Evolutionary conservation across 2,888 invertebrate genomes (phyloP).

Genomic region (Perizoma affinitatum): DNA sequence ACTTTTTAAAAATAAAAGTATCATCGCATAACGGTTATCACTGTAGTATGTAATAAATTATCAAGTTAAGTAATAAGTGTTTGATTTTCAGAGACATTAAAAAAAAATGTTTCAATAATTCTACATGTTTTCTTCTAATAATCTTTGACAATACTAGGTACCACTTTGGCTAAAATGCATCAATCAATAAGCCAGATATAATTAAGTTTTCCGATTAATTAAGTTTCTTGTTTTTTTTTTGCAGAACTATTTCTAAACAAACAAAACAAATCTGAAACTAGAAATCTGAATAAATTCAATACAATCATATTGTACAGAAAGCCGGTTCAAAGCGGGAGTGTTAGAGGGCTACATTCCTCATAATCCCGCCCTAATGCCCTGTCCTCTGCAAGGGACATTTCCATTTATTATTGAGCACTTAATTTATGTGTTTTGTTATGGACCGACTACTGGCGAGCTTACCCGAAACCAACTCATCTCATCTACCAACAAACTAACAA

Average conservation of each 20-base stretch:
- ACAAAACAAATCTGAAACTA: slow-evolving; percentile 2
- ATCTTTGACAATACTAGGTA: too few relatives aligned
- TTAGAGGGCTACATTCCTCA: slow-evolving; percentile 73
- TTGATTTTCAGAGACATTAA: too few relatives aligned
- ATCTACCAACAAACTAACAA: slow-evolving; percentile 13
- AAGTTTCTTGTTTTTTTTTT: too few relatives aligned
- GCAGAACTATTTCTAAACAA: not conserved
- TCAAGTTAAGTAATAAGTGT: too few relatives aligned
- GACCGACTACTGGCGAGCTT: slow-evolving; percentile 73
- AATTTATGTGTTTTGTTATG: slow-evolving; percentile 85
- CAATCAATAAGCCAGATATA: too few relatives aligned
- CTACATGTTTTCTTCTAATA: too few relatives aligned
- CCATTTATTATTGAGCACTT: slow-evolving; percentile 85
- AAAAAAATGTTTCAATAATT: too few relatives aligned
- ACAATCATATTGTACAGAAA: slow-evolving; percentile 26
- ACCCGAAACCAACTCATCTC: slow-evolving; percentile 50
- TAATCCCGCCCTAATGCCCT: slow-evolving; percentile 84
- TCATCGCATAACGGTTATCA: too few relatives aligned
- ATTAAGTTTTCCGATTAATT: too few relatives aligned
- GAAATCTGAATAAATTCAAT: slow-evolving; percentile 17
- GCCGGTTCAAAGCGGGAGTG: slow-evolving; percentile 50
- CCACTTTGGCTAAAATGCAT: too few relatives aligned
- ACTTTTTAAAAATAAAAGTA: too few relatives aligned
- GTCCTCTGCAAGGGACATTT: slow-evolving; percentile 84
- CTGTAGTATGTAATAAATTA: too few relatives aligned